Evolutionary conservation across 2,888 invertebrate genomes (phyloP), one percentile per base, ranked within the genome.

Genomic region (Scaptodrosophila latifasciaeformis): DNA sequence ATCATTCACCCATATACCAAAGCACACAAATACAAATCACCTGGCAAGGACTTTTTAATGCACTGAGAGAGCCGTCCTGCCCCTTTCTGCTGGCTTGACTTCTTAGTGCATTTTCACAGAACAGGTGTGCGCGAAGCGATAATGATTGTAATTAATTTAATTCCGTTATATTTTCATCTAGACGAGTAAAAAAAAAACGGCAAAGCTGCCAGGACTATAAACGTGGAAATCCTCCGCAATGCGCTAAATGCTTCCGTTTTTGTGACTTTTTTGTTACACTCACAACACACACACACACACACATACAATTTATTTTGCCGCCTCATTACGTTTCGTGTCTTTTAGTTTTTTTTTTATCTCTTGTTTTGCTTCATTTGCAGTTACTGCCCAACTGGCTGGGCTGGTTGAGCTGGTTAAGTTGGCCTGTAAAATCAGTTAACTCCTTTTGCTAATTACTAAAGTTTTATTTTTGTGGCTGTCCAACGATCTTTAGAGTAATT

Each of bases 91-190:
- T 9, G 17, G n/a, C 2, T 19, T 18, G 19, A 4, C 12, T 19
- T 3, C 35, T 47, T n/a, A n/a, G n/a, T n/a, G n/a, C n/a, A n/a
- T n/a, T n/a, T 7, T 7, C 24, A 24, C 24, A 24, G 4, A 24
- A 24, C 67, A 68, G 77, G 70, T 79, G 81, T 77, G 68, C 74
- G 67, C 57, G 62, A 60, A 54, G 70, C 62, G 75, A 81, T 82
- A 83, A 84, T 83, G 75, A 66, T 79, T 69, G 81, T 82, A 83
- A 84, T 83, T 83, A 83, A 83, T 84, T 83, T 81, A 81, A 84
- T 82, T 84, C 66, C 76, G 72, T 84, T 83, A 82, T 82, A 83
- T 81, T 83, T 82, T 75, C 82, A 82, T 82, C 81, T 81, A 70
- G 53, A 54, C 60, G 43, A 57, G 48, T 50, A 40, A 18, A 19